A percentile compares a stretch with the other conserved stretches of the same genome.
Evolutionary conservation across 92 coral and sea anemone genomes (phyloP).

Genomic region (Heteractis magnifica): DNA sequence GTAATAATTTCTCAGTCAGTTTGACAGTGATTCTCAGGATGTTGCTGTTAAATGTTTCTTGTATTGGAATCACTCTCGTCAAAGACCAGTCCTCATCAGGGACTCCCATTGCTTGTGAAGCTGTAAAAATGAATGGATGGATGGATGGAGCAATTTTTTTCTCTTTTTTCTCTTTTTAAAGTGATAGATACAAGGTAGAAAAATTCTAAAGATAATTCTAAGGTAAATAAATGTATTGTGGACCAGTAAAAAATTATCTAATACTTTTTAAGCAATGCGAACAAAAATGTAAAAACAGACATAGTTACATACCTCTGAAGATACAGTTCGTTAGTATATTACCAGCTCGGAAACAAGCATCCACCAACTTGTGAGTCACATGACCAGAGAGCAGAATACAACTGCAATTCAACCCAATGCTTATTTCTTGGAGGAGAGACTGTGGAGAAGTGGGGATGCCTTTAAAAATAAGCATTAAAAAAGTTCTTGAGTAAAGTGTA

Average conservation of each 20-base stretch:
- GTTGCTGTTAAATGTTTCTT: not conserved
- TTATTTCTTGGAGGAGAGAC: constrained; percentile 21
- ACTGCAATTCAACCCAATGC: constrained; percentile 37
- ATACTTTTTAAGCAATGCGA: too few relatives aligned
- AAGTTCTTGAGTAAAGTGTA: not conserved
- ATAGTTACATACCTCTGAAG: constrained; percentile 24
- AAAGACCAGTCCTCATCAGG: not conserved
- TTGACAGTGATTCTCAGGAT: not conserved
- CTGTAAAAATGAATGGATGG: not conserved
- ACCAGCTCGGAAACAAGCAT: constrained; percentile 27
- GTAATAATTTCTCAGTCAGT: not conserved
- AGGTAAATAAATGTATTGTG: too few relatives aligned
- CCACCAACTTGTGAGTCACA: not conserved
- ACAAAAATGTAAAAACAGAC: too few relatives aligned
- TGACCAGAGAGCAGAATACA: constrained; percentile 21
- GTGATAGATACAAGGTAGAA: not conserved
- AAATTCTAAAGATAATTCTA: not conserved
- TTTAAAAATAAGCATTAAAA: not conserved
- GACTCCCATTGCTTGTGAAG: not conserved
- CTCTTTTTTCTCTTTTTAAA: too few relatives aligned
- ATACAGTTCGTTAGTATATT: constrained; percentile 33
- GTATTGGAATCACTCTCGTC: not conserved
- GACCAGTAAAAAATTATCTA: too few relatives aligned
- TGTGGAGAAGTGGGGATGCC: constrained; percentile 40
- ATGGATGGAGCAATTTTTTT: not conserved